Evolutionary conservation across 2,888 invertebrate genomes (phyloP), one percentile per base, ranked within the genome.

Genomic region (Limnephilus lunatus): DNA sequence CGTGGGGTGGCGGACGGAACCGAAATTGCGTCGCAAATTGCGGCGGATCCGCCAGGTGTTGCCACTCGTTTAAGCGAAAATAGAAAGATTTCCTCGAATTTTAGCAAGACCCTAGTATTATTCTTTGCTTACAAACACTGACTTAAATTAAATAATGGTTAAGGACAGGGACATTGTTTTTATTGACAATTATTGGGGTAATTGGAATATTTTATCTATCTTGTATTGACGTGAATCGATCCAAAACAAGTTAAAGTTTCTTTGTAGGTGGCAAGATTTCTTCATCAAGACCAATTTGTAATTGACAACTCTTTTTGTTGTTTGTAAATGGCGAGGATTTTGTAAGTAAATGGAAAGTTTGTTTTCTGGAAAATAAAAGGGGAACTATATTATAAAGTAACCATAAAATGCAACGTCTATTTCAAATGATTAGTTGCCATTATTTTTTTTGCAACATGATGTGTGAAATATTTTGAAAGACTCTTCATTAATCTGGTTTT

Each of bases 11-110:
- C n/a, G 68, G 68, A 68, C 68, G 68, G 68, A 68, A n/a, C 25
- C 68, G 68, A 68, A 68, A 68, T 68, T 68, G 68, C 68, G 68
- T 68, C 68, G 68, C 68, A 68, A 68, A 68, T 68, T 68, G 68
- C 68, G 68, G 68, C 68, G 68, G 68, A 68, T 68, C 68, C 68
- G 68, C 68, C 68, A 68, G 68, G 68, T 68, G 68, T 68, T 68
- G n/a, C 68, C 68, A 68, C 68, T 68, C 68, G 25, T n/a, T 25
- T n/a, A 68, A n/a, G 9, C 68, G 68, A 68, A 68, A 68, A 68
- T 68, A 68, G 25, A 68, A 68, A 68, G 68, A 68, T 68, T 68
- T 68, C 25, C 68, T 25, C 25, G 68, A 25, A 68, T 9, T 68
- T 68, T 1, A 25, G 68, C 68, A 68, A 68, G 25, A 68, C 7